Conservation (phyloP, 2,113 vertebrate species). For the Peucedramus taeniatus region DNA sequence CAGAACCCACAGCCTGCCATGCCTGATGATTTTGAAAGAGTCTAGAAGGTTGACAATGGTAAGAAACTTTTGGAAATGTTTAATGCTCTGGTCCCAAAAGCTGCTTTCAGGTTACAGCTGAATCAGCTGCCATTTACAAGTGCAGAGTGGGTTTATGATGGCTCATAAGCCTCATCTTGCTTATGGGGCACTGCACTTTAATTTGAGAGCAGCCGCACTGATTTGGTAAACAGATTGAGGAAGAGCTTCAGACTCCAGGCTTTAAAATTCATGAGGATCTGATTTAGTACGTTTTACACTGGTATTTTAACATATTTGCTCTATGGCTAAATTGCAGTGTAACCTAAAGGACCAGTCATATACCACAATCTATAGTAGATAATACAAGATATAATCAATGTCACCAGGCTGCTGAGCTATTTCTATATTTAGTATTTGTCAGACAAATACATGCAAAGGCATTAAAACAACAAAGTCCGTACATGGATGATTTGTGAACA, state of each 20-base stretch:
- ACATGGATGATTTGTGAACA: slow-evolving; percentile 36
- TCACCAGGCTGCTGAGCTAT: neutral
- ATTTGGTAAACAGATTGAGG: slow-evolving; percentile 28
- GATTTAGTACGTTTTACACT: slow-evolving; percentile 16
- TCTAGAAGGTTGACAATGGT: neutral
- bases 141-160: neutral
- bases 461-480: slow-evolving; percentile 2
- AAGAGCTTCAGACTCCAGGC: neutral
- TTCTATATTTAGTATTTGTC: slow-evolving; percentile 29
- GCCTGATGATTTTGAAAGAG: neutral
- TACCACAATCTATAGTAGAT: neutral
- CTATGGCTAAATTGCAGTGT: neutral
- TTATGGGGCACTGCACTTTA: slow-evolving; percentile 1
- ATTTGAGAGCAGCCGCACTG: neutral
- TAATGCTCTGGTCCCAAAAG: neutral
- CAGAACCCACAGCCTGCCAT: neutral
- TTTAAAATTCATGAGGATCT: slow-evolving; percentile 50
- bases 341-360: neutral
- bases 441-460: neutral
- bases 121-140: slow-evolving; percentile 9
- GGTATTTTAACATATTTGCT: slow-evolving; percentile 5
- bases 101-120: slow-evolving; percentile 2
- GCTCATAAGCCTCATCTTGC: slow-evolving; percentile 1
- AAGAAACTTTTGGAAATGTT: neutral
- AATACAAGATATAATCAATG: neutral